Conservation (phyloP, 2,888 invertebrate species). For the Brachylomia viminalis region DNA sequence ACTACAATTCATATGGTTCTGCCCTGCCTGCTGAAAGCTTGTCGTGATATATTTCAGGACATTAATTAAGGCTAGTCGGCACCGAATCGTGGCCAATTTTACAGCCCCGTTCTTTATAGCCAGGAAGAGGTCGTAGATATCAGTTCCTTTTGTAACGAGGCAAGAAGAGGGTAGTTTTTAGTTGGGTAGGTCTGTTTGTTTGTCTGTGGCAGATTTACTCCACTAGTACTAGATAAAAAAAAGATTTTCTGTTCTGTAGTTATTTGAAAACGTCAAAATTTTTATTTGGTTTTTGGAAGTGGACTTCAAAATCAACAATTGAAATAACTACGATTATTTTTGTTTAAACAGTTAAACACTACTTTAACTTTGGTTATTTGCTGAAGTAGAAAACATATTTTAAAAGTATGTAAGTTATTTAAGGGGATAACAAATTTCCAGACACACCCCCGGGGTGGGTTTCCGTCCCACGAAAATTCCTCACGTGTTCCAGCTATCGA, state of each 20-base stretch:
- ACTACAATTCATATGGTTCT: constrained; percentile 40
- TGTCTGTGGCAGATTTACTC: not conserved
- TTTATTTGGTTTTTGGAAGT: not conserved
- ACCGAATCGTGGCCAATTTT: constrained; percentile 62
- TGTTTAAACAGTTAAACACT: not conserved
- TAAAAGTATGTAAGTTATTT: constrained; percentile 10
- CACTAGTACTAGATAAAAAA: not conserved
- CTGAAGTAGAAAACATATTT: not conserved
- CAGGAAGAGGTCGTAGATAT: constrained; percentile 39
- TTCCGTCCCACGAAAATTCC: constrained; percentile 21
- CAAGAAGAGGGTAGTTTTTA: constrained; percentile 9
- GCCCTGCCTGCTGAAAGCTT: constrained; percentile 49
- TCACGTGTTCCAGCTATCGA: too few relatives aligned
- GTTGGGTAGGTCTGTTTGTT: constrained; percentile 3
- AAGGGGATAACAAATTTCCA: constrained; percentile 4
- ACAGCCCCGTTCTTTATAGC: constrained; percentile 54
- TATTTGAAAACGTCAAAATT: not conserved
- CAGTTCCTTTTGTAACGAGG: constrained; percentile 12
- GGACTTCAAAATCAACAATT: not conserved
- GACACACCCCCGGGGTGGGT: constrained; percentile 19
- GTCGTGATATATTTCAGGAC: constrained; percentile 67
- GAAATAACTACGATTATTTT: too few relatives aligned
- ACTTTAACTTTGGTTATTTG: not conserved
- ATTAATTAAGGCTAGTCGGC: constrained; percentile 66
- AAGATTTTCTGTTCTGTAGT: not conserved